A percentile compares a stretch with the other conserved stretches of the same genome.
phyloP scores from a whole-genome alignment of 2,113 vertebrate genomes.

The Herpetotheres cachinnans region DNA sequence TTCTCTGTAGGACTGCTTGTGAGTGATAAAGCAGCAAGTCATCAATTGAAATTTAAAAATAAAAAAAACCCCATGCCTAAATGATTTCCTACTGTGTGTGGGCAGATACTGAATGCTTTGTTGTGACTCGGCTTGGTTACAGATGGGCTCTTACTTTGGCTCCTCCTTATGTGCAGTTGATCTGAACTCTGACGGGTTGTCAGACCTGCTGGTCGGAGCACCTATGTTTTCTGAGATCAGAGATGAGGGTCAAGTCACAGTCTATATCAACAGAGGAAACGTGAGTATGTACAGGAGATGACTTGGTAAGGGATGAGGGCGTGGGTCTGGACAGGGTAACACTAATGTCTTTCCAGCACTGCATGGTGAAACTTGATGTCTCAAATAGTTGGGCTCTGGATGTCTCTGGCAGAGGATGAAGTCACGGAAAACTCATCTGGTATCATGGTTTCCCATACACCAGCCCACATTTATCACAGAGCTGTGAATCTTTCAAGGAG shows the following conservation, averaged over 20 bases:
- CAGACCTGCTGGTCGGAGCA: conserved; percentile 96
- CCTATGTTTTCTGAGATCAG: conserved; percentile 95
- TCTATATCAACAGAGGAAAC: conserved; percentile 95
- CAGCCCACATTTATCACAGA: not conserved
- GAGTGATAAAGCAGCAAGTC: not conserved
- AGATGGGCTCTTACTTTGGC: conserved; percentile 99
- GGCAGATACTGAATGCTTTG: conserved; percentile 84
- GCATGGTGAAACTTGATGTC: not conserved
- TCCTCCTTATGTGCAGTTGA: conserved; percentile 99
- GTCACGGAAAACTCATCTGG: not conserved
- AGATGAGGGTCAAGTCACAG: conserved; percentile 95
- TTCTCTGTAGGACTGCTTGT: not conserved
- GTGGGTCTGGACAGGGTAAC: not conserved
- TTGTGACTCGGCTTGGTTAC: conserved; percentile 89
- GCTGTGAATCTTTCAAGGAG: not conserved
- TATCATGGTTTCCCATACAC: not conserved
- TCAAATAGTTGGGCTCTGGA: not conserved
- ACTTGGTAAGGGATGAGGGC: not conserved
- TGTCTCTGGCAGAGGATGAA: not conserved
- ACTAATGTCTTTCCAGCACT: not conserved
- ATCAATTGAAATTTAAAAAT: not conserved
- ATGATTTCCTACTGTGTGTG: conserved; percentile 43
- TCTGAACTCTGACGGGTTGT: conserved; percentile 93
- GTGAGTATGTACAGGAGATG: conserved; percentile 79
- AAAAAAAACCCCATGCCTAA: not conserved